A percentile compares a stretch with the other conserved stretches of the same genome.
Evolutionary conservation across 2,113 vertebrate genomes (phyloP).

Genomic region (Dromiciops gliroides): DNA sequence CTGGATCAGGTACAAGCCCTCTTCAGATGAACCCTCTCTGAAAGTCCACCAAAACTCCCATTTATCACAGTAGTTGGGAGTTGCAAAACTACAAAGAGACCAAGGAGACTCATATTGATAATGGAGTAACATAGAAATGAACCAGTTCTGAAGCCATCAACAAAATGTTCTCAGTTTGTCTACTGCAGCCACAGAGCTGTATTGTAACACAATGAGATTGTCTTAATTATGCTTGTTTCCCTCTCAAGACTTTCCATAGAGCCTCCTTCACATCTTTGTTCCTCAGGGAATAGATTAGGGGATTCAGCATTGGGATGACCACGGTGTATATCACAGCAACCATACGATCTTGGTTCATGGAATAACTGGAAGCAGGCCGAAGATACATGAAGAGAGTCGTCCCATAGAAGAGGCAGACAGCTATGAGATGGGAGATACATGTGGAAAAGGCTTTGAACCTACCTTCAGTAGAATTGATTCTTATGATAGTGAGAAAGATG

Average conservation of each 20-base stretch:
- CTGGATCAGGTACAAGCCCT: neutral
- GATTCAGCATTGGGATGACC: conserved; percentile 69
- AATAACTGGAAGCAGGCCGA: conserved; percentile 61
- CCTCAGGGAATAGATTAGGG: conserved; percentile 71
- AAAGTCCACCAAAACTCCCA: neutral
- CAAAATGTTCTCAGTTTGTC: neutral
- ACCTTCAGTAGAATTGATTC: conserved; percentile 52
- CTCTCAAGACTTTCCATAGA: conserved; percentile 45
- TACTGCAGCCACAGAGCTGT: neutral
- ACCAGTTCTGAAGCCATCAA: neutral
- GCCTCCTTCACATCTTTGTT: conserved; percentile 72
- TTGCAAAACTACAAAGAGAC: neutral
- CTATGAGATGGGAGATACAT: conserved; percentile 60
- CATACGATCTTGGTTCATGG: conserved; percentile 49
- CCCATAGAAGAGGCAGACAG: conserved; percentile 61
- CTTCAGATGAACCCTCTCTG: neutral
- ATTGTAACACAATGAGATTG: neutral
- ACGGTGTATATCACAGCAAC: conserved; percentile 67
- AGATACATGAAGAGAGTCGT: conserved; percentile 69
- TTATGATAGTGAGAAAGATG: conserved; percentile 62
- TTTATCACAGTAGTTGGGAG: neutral
- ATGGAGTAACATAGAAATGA: neutral
- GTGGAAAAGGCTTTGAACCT: conserved; percentile 68
- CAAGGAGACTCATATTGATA: neutral
- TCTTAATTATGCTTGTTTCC: neutral